Base-by-base conservation (phyloP, 1,140 invertebrate genomes). In the Chironomus tepperi region DNA sequence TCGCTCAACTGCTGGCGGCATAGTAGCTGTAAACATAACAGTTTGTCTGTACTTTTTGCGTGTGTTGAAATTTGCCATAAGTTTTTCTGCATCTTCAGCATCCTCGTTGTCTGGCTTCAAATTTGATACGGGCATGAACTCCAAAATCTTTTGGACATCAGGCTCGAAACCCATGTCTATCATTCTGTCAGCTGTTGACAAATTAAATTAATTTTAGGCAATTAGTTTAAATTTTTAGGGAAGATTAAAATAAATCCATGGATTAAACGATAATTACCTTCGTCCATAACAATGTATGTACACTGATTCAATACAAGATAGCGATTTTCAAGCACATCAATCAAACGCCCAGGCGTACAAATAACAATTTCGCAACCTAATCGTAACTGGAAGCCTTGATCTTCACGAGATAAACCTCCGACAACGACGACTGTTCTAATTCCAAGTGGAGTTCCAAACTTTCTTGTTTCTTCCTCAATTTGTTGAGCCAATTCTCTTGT, bases 291-390 rank as follows among this genome's bases (percentile, higher is more conserved):
- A 77, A 95, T 94, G 80, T 95, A 95, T 72, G 93, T 95, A 81
- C 98, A 99, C 79, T 98, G 93, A 83, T 93, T 95, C 0, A 99
- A 84, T 8, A 99, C 97, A 74, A 99, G 86, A 82, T 99, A 99
- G 77, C 97, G 88, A 84, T 99, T 99, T 84, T 99, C 98, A 73
- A 99, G 84, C 0, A 99, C 97, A 86, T 99, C 98, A 78, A 99
- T 98, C 8, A 99, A 87, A 89, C 98, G 93, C 87, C 98, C 98
- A 73, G 98, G 98, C 0, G 98, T 99, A 24, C 98, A 98, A 81
- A 99, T 99, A n/a, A 99, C 97, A 81, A 99, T 98, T 91, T 99
- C 98, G 84, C 98, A 99, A 70, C 98, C 98, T 84, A 98, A 89
- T 78, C 97, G 85, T 16, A 99, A 84, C 78, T 96, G 90, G 80